A percentile compares a stretch with the other conserved stretches of the same genome.
Evolutionary conservation across 2,888 invertebrate species (phyloP).

Genomic region (Lacanobia oleracea): DNA sequence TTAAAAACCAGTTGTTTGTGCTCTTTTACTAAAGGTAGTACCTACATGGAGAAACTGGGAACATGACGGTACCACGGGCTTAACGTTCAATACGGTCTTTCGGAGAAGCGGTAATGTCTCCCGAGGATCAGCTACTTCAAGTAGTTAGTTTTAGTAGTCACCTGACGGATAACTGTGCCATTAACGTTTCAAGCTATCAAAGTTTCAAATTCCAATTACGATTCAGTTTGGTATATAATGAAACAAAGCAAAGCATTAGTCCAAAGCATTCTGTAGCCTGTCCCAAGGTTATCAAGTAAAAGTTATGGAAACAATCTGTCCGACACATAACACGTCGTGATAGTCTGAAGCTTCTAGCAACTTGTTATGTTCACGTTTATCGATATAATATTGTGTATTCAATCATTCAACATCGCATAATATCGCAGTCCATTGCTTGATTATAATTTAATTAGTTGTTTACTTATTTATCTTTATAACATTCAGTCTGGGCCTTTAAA

Average conservation of each 20-base stretch:
- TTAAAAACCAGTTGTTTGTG: conserved; percentile 51
- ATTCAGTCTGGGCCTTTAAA: neutral
- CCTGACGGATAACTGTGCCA: neutral
- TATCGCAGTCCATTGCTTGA: conserved; percentile 4
- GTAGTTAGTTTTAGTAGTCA: neutral
- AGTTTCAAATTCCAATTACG: neutral
- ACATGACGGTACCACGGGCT: conserved; percentile 8
- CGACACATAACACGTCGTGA: conserved; percentile 9
- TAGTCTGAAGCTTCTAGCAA: conserved; percentile 11
- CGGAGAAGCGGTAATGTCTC: neutral
- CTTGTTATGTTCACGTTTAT: conserved; percentile 3
- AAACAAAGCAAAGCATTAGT: neutral
- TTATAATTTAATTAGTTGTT: conserved; percentile 1
- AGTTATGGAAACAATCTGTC: conserved; percentile 11
- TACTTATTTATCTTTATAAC: neutral
- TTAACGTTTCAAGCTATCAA: neutral
- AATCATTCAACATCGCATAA: conserved; percentile 6
- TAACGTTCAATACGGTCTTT: neutral
- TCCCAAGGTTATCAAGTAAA: conserved; percentile 20
- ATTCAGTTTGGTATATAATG: neutral
- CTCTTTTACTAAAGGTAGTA: conserved; percentile 50
- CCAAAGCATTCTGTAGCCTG: neutral
- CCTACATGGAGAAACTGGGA: conserved; percentile 28
- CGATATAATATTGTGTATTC: conserved; percentile 19
- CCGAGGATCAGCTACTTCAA: neutral